Percentiles rank a stretch among this genome's conserved stretches.
These are phyloP conservation scores for Thysanoteuthis rhombus DNA, from an alignment of 2,888 invertebrate genomes.

Conservation along the genomic window DNA sequence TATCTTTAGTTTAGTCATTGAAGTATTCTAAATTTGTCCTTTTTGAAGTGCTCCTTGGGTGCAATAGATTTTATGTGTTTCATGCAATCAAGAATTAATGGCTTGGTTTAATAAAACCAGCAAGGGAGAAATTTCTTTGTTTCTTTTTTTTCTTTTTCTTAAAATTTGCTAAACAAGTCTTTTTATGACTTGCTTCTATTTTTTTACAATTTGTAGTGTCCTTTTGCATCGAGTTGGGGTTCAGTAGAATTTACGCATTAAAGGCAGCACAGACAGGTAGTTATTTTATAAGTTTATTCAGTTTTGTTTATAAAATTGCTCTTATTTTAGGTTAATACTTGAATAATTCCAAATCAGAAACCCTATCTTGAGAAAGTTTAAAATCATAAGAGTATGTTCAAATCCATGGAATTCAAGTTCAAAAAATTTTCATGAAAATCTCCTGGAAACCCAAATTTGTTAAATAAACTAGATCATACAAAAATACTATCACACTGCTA, in stretches of 20 bases:
- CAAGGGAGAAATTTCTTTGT: background rate
- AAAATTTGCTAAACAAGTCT: background rate
- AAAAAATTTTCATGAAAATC: background rate
- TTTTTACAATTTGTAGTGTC: background rate
- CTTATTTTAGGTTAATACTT: conserved; percentile 12
- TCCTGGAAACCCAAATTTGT: background rate
- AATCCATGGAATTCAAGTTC: background rate
- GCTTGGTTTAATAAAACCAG: background rate
- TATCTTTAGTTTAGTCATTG: background rate
- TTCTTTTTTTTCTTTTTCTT: background rate
- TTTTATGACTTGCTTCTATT: background rate
- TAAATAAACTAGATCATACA: background rate
- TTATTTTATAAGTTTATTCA: conserved; percentile 12
- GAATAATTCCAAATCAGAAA: background rate
- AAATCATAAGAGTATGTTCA: background rate
- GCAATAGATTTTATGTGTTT: background rate
- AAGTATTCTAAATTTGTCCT: background rate
- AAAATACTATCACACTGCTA: no score
- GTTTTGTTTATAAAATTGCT: background rate
- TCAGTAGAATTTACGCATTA: background rate
- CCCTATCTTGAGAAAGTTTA: background rate
- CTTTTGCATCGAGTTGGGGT: conserved; percentile 12
- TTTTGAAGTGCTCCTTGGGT: background rate
- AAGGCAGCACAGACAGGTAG: background rate
- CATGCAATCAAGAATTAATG: background rate